Evolutionary conservation across 2,113 vertebrate genomes (phyloP).

Genomic region (Carlito syrichta): DNA sequence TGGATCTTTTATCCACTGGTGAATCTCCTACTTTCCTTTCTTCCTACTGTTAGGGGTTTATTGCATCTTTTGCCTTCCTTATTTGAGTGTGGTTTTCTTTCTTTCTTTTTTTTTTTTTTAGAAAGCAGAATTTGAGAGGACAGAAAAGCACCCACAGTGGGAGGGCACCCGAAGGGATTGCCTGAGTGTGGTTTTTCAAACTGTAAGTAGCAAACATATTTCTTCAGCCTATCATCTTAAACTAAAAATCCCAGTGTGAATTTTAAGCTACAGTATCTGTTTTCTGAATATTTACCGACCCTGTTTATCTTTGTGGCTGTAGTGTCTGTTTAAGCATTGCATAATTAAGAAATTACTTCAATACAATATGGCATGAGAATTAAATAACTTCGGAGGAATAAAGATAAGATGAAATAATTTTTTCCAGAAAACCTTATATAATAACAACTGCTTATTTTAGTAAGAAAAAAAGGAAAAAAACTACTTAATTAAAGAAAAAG

Average conservation of each 20-base stretch:
- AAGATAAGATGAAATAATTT: background rate
- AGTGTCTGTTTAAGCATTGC: slow-evolving; percentile 15
- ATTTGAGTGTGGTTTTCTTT: slow-evolving; percentile 26
- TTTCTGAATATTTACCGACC: slow-evolving; percentile 29
- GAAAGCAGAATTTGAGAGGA: too few relatives aligned
- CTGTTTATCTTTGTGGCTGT: slow-evolving; percentile 15
- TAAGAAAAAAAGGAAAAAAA: background rate
- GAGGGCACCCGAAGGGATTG: too few relatives aligned
- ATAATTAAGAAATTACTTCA: slow-evolving; percentile 45
- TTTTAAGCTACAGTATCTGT: background rate
- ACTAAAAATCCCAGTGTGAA: slow-evolving; percentile 16
- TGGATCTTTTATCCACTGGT: background rate
- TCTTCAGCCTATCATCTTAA: background rate
- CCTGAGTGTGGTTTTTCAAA: slow-evolving; percentile 10
- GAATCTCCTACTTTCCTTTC: background rate
- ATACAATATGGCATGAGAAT: slow-evolving; percentile 42
- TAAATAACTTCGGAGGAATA: slow-evolving; percentile 5
- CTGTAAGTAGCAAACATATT: background rate
- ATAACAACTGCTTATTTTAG: background rate
- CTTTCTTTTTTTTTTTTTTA: too few relatives aligned
- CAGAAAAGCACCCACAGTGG: too few relatives aligned
- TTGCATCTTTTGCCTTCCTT: background rate
- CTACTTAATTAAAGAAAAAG: background rate
- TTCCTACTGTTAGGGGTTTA: background rate
- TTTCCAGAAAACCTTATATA: background rate